Percentiles rank a stretch among this genome's conserved stretches.
phyloP scores from a whole-genome alignment of 2,113 vertebrate species.

The Coryphaenoides rupestris region DNA sequence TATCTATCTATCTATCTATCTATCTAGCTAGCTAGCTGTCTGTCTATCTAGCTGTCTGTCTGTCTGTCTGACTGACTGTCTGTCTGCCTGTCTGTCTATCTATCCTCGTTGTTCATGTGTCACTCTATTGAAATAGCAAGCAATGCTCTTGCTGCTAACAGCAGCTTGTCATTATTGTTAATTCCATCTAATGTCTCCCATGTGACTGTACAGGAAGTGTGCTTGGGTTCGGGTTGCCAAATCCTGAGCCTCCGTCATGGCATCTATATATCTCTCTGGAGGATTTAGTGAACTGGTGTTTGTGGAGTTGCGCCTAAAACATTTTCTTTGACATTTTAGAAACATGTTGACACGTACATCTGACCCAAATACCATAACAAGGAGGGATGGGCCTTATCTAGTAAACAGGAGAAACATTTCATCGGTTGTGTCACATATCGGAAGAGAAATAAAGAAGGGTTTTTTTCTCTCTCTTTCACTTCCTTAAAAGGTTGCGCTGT shows the following conservation, averaged over 20 bases:
- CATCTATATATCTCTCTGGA: too few relatives aligned
- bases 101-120: not conserved
- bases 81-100: not conserved
- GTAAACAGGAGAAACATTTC: not conserved
- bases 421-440: not conserved
- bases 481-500: slow-evolving; percentile 35
- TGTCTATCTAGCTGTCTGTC: not conserved
- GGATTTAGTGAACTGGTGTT: not conserved
- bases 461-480: slow-evolving; percentile 49
- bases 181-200: slow-evolving; percentile 34
- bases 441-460: not conserved
- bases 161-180: slow-evolving; percentile 2
- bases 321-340: not conserved
- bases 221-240: not conserved
- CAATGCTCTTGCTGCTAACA: not conserved
- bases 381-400: too few relatives aligned
- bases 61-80: not conserved
- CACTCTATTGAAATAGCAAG: not conserved
- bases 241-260: too few relatives aligned
- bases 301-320: slow-evolving; percentile 4
- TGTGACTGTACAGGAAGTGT: slow-evolving; percentile 54
- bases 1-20: not conserved
- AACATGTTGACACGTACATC: too few relatives aligned
- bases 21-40: not conserved
- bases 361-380: too few relatives aligned